Conservation (phyloP, 2,888 invertebrate species). For the Phania funesta region DNA sequence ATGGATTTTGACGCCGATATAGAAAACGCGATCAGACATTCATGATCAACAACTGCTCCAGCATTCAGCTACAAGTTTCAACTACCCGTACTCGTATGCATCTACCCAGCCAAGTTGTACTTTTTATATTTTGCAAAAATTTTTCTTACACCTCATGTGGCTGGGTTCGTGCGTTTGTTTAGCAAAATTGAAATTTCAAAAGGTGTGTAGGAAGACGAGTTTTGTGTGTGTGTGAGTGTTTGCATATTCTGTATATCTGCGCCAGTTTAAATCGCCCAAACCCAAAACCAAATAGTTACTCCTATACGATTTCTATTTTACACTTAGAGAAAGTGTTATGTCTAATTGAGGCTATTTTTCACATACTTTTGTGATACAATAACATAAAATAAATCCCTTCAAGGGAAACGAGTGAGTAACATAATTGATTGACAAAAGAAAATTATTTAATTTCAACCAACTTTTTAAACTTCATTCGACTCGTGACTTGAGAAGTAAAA, state of each 20-base stretch:
- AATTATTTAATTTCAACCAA: too few species aligned
- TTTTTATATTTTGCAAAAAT: slow-evolving; percentile 36
- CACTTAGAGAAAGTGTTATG: slow-evolving; percentile 17
- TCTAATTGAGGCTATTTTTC: background rate
- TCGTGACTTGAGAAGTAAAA: too few species aligned
- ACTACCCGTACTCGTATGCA: slow-evolving; percentile 31
- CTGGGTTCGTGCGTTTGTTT: slow-evolving; percentile 21
- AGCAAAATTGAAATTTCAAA: slow-evolving; percentile 34
- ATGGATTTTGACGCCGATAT: slow-evolving; percentile 66
- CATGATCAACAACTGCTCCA: slow-evolving; percentile 59
- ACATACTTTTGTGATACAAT: too few species aligned
- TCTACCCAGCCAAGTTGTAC: slow-evolving; percentile 35
- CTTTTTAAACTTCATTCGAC: too few species aligned
- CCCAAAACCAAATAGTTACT: slow-evolving; percentile 45
- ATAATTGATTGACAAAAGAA: too few species aligned
- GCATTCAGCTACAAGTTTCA: slow-evolving; percentile 26
- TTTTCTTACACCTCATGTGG: slow-evolving; percentile 42
- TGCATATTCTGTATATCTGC: slow-evolving; percentile 45
- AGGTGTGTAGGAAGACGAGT: slow-evolving; percentile 67
- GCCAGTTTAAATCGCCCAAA: slow-evolving; percentile 65
- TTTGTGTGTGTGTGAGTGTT: slow-evolving; percentile 21
- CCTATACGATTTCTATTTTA: slow-evolving; percentile 3
- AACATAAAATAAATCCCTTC: too few species aligned
- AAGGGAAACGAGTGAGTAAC: too few species aligned
- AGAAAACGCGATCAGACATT: slow-evolving; percentile 66